Base-by-base conservation (phyloP, 2,888 invertebrate genomes). In the Cephus runcator region DNA sequence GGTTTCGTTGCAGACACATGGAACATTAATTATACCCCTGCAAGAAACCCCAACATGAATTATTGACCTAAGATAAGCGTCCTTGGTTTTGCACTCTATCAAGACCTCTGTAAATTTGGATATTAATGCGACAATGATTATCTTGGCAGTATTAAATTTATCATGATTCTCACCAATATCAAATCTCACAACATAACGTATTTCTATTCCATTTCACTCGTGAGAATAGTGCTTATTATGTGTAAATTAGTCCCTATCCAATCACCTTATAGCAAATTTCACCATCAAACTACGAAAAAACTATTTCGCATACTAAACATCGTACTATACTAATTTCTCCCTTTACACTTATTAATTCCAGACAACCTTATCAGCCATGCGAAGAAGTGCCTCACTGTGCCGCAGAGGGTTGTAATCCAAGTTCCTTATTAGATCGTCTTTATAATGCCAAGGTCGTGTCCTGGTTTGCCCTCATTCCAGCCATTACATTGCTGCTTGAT, bases 361-460 rank as follows among this genome's bases (percentile, higher is more conserved):
- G 56, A 56, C 23, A 56, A 23, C 2, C 56, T 56, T 56, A 23
- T 56, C 56, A 56, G 56, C 23, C 56, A 56, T 56, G 56, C 23
- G 23, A 56, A 56, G 23, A 56, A 56, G 23, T 56, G 56, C 56
- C 23, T 56, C 23, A 23, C 56, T 23, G 6, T 56, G 56, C 56
- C 56, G 56, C 23, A 56, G 56, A 69, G 75, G n/a, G 56, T 79
- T 80, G 79, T 78, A 74, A 80, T 80, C 81, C 82, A 79, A 83
- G 82, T 86, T 82, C 73, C 79, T 73, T 79, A 77, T 80, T 81
- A 78, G 69, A 80, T 76, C 75, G 69, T 56, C 34, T 80, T 76
- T 74, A 75, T 83, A 85, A 85, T 81, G 85, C 81, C 85, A 82
- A 85, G 85, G 86, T 76, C 81, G 73, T 36, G 81, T 83, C 79